Conservation (phyloP, 2,888 invertebrate species). For the Drosophila siamana region DNA sequence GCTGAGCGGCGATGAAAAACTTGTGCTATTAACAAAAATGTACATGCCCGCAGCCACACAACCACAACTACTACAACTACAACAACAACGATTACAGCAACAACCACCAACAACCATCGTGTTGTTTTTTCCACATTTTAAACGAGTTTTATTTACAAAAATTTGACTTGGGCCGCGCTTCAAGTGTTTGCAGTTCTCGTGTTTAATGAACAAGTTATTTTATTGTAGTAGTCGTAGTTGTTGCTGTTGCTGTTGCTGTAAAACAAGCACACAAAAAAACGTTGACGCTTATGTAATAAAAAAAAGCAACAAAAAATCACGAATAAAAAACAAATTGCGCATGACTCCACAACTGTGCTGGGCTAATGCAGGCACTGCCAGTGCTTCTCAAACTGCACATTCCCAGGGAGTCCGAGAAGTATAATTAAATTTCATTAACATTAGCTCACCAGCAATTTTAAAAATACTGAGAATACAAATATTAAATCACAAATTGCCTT, state of each 20-base stretch:
- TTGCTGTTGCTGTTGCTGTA: constrained; percentile 15
- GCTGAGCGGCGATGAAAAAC: constrained; percentile 63
- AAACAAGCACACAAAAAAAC: constrained; percentile 25
- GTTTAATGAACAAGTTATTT: constrained; percentile 73
- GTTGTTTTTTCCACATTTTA: constrained; percentile 39
- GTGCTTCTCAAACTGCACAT: constrained; percentile 38
- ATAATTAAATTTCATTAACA: not conserved
- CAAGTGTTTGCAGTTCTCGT: constrained; percentile 73
- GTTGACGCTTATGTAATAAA: constrained; percentile 63
- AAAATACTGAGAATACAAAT: not conserved
- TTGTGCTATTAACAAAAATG: constrained; percentile 77
- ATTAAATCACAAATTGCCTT: not conserved
- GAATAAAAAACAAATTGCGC: constrained; percentile 20
- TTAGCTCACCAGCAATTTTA: too few relatives aligned
- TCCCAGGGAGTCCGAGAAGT: not conserved
- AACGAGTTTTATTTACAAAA: constrained; percentile 79
- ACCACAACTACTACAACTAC: constrained; percentile 17
- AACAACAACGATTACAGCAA: too few relatives aligned
- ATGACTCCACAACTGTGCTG: constrained; percentile 36
- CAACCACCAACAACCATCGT: too few relatives aligned
- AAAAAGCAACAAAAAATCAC: constrained; percentile 4
- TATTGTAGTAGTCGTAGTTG: constrained; percentile 22
- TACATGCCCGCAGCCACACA: constrained; percentile 57
- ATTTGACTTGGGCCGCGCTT: constrained; percentile 50
- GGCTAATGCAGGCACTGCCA: constrained; percentile 9